Base-by-base conservation (phyloP, 2,797 vertebrate genomes). In the Parotocinclus haroldoi region DNA sequence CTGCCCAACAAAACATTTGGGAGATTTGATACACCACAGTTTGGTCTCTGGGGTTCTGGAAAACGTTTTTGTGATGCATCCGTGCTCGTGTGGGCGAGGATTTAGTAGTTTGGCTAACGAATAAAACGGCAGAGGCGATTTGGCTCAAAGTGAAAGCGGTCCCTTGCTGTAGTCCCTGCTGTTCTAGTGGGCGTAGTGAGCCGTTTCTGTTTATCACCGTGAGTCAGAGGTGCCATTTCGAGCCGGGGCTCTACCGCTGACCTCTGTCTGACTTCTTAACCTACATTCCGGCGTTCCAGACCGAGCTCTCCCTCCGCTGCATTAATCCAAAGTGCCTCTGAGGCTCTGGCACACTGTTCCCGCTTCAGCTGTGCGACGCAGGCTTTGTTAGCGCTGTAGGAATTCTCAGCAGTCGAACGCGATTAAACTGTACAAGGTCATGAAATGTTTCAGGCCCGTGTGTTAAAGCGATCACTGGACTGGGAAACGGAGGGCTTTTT, bases 401-500 rank as follows among this genome's bases (percentile, higher is more conserved):
- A 46, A 46, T 12, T 11, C 45, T 46, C 11, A 11, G 45, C 12
- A 44, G 12, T 44, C 9, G 27, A 52, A 42, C 7, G n/a, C 13
- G 36, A 38, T 49, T 53, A 40, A 63, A 65, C 39, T n/a, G 51
- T 58, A 11, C 65, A 56, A 67, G 74, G 76, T 76, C 39, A 52
- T 59, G 45, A 79, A 80, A 80, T 60, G 67, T 66, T 65, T 66
- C n/a, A n/a, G n/a, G n/a, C n/a, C n/a, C 67, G 78, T 80, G 18
- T 55, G 59, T 73, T 66, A 74, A 80, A 84, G 72, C 72, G 78
- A 84, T 85, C 68, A n/a, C n/a, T n/a, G n/a, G n/a, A n/a, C n/a
- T 68, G 67, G 65, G 71, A 78, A 80, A 80, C 82, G 77, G 82
- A 87, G 81, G 89, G 75, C 63, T 68, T 80, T 85, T 68, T 69